Base-by-base conservation (phyloP, 2,888 invertebrate genomes). In the Polyploca ridens region DNA sequence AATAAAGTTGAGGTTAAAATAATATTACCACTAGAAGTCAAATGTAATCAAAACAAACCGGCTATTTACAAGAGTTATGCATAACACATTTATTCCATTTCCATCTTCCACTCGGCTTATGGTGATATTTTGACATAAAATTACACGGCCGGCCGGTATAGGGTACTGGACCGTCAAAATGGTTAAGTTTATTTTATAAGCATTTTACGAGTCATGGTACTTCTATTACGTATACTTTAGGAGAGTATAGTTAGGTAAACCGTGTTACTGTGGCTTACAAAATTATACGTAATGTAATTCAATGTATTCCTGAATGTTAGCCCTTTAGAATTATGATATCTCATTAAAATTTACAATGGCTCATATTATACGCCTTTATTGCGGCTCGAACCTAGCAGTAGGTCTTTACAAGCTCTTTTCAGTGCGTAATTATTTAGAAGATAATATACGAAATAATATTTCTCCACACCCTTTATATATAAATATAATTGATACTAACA, bases 81-180 rank as follows among this genome's bases (percentile, higher is more conserved):
- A 67, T 72, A 74, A 69, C 71, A 78, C 69, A 78, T 79, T 77
- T 77, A 78, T 80, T 79, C 73, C 69, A 74, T 74, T 75, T 77
- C 70, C 78, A 77, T 82, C 78, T 80, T 81, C 72, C 75, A 75
- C 71, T 68, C 74, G 73, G 77, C 73, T 78, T 77, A 76, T 76
- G 74, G 73, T 73, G 71, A 82, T 79, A 79, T 81, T 82, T 78
- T 78, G 79, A 75, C 75, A 79, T 81, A 78, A 83, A 79, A 78
- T 77, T 74, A 74, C 73, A 71, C 74, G 75, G 70, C 33, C 54
- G 33, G 16, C 41, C 46, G 35, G 33, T 46, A 54, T 64, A 33
- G 54, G 62, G 35, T 13, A n/a, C 49, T 62, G 41, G 65, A 46
- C 44, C 61, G 58, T 46, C 61, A 44, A 57, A 70, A 74, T 69